Percentiles rank a stretch among this genome's conserved stretches.
phyloP scores from a whole-genome alignment of 2,888 invertebrate genomes.

The Automeris io region DNA sequence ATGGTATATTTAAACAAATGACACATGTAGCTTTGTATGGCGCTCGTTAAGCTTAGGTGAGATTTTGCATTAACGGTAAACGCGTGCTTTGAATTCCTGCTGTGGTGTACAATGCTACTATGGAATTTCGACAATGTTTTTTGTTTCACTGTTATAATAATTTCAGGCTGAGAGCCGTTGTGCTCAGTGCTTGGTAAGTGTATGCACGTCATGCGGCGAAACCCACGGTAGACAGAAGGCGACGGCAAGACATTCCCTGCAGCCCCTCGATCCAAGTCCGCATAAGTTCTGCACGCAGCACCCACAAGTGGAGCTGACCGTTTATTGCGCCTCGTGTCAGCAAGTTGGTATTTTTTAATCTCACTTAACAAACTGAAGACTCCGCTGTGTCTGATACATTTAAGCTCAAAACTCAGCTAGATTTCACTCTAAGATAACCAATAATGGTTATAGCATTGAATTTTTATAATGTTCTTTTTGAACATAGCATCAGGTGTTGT shows the following conservation, averaged over 20 bases:
- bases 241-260: conserved; percentile 78
- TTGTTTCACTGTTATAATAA: background rate
- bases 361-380: too few species aligned
- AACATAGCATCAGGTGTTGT: too few species aligned
- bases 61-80: too few species aligned
- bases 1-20: too few species aligned
- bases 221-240: conserved; percentile 78
- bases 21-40: too few species aligned
- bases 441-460: too few species aligned
- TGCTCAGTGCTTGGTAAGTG: conserved; percentile 82
- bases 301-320: conserved; percentile 80
- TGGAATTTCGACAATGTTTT: background rate
- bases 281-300: conserved; percentile 79
- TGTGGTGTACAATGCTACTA: background rate
- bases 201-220: conserved; percentile 82
- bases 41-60: too few species aligned
- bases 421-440: too few species aligned
- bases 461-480: too few species aligned
- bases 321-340: conserved; percentile 84
- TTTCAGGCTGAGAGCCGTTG: conserved; percentile 83
- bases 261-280: conserved; percentile 76
- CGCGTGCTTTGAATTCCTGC: background rate
- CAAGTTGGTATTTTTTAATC: conserved; percentile 76
- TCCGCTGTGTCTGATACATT: background rate
- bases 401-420: too few species aligned